Evolutionary conservation across 2,113 vertebrate genomes (phyloP).

Genomic region (Myiopsitta monachus): DNA sequence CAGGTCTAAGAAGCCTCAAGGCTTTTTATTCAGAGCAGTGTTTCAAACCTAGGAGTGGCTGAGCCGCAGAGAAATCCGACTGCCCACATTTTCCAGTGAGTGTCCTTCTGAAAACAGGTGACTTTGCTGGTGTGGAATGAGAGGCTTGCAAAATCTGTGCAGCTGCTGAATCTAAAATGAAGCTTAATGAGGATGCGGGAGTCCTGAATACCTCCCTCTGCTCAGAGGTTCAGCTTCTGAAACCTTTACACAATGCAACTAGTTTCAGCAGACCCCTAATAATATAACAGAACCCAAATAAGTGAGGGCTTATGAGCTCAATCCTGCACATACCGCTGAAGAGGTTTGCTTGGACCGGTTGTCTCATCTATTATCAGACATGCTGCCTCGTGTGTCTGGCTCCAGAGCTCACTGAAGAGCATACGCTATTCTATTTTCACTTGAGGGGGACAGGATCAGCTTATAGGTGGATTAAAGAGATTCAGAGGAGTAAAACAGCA

Average conservation of each 20-base stretch:
- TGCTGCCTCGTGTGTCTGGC: rapidly evolving
- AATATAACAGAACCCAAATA: neutral
- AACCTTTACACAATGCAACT: neutral
- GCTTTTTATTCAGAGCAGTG: neutral
- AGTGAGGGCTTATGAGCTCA: neutral
- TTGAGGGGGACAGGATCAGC: neutral
- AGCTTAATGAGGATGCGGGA: neutral
- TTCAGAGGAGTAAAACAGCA: neutral
- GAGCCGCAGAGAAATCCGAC: neutral
- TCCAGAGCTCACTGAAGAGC: neutral
- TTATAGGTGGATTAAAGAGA: neutral
- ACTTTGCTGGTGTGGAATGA: slow-evolving; percentile 60
- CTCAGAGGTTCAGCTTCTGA: neutral
- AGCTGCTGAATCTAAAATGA: neutral
- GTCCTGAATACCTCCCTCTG: neutral
- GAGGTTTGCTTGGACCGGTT: neutral
- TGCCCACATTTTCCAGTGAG: slow-evolving; percentile 55
- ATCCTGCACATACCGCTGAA: neutral
- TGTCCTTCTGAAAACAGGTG: slow-evolving; percentile 55
- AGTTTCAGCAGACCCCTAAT: neutral
- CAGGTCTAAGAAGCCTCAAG: slow-evolving; percentile 6
- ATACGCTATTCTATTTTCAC: neutral
- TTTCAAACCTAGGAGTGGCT: slow-evolving; percentile 46
- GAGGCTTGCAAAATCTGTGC: neutral
- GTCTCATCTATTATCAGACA: neutral